A percentile compares a stretch with the other conserved stretches of the same genome.
phyloP scores from a whole-genome alignment of 2,888 invertebrate genomes.

The Athrips mouffetella region DNA sequence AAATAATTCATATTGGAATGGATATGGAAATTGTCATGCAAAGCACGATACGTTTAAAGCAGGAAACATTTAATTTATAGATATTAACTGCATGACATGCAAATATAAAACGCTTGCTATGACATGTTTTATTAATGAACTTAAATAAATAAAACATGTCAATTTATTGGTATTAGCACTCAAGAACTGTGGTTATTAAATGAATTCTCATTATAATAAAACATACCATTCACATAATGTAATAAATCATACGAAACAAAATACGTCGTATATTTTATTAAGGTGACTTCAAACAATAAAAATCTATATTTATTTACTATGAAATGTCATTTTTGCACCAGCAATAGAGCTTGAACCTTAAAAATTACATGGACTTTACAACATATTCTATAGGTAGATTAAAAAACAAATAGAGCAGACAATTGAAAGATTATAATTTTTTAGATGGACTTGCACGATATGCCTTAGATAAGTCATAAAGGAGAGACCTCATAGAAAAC shows the following conservation, averaged over 20 bases:
- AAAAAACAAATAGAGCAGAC: background rate
- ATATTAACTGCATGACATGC: conserved; percentile 10
- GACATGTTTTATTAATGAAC: conserved; percentile 9
- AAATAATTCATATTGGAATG: background rate
- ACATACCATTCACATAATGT: background rate
- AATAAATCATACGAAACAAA: too few species aligned
- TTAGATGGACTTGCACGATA: background rate
- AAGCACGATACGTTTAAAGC: conserved; percentile 3
- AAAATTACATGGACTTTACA: background rate
- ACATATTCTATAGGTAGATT: background rate
- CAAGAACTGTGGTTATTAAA: too few species aligned
- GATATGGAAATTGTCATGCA: background rate
- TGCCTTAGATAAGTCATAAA: background rate
- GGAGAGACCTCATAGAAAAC: background rate
- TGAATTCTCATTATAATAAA: background rate
- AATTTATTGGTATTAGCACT: background rate
- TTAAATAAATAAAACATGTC: background rate
- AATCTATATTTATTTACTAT: too few species aligned
- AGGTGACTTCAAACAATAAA: too few species aligned
- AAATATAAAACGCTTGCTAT: conserved; percentile 7
- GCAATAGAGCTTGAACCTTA: too few species aligned
- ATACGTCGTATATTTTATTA: too few species aligned
- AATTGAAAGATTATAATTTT: background rate
- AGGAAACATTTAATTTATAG: conserved; percentile 7
- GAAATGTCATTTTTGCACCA: too few species aligned